phyloP scores from a whole-genome alignment of 2,113 vertebrate species.

The Podilymbus podiceps region DNA sequence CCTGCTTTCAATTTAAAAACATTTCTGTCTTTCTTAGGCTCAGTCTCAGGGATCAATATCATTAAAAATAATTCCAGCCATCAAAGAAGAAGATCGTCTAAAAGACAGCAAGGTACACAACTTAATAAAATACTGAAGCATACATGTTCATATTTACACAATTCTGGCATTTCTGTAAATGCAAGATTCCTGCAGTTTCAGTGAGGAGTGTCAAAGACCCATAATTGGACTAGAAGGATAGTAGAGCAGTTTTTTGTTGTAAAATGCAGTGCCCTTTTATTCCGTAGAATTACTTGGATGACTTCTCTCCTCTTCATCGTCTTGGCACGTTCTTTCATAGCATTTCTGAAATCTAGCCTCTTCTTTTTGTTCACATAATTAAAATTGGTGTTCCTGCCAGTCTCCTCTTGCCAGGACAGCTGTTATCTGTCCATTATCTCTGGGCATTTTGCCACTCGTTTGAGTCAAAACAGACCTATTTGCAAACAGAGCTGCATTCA shows the following conservation, averaged over 20 bases:
- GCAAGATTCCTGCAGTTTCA: neutral
- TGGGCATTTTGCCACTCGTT: neutral
- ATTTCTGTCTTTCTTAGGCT: slow-evolving; percentile 74
- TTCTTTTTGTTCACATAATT: neutral
- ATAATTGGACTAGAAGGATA: fast-evolving
- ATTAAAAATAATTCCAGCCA: slow-evolving; percentile 91
- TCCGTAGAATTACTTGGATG: neutral
- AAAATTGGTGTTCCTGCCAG: neutral
- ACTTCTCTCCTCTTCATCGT: neutral
- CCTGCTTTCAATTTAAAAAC: neutral
- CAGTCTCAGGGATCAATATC: slow-evolving; percentile 95
- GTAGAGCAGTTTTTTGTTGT: neutral
- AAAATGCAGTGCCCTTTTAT: neutral
- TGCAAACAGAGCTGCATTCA: neutral
- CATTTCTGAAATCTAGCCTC: neutral
- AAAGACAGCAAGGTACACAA: slow-evolving; percentile 88
- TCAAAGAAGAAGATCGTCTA: slow-evolving; percentile 86
- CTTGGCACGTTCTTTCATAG: neutral
- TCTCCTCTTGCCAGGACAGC: neutral
- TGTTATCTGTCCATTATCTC: neutral
- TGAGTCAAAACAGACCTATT: neutral
- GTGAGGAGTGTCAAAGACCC: neutral
- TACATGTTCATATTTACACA: fast-evolving
- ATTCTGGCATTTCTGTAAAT: neutral
- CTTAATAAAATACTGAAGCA: neutral